Conservation (phyloP, 2,888 invertebrate species). For the Eupeodes latifasciatus region DNA sequence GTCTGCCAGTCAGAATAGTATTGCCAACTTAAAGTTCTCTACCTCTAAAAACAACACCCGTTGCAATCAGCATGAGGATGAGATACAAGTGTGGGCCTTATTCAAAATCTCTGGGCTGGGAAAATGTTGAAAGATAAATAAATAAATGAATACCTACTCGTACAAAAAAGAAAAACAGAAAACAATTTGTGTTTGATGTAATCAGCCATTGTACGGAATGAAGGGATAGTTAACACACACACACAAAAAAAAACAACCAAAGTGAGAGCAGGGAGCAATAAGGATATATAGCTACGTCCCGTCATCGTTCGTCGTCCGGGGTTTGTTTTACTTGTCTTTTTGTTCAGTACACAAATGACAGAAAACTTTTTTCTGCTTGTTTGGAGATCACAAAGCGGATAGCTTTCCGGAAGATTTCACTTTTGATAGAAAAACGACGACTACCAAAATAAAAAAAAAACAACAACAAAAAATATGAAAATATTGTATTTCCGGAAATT, state of each 20-base stretch:
- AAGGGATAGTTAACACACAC: slow-evolving; percentile 17
- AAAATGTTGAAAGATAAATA: slow-evolving; percentile 24
- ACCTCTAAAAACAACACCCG: too few species aligned
- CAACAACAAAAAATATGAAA: slow-evolving; percentile 17
- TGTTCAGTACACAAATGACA: slow-evolving; percentile 16
- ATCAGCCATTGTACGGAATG: slow-evolving; percentile 18
- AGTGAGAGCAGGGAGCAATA: background rate
- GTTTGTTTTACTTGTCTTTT: background rate
- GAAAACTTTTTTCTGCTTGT: slow-evolving; percentile 47
- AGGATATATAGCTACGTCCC: slow-evolving; percentile 5
- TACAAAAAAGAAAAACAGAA: background rate
- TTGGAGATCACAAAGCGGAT: slow-evolving; percentile 45
- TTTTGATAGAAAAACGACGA: slow-evolving; percentile 36
- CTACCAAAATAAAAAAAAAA: slow-evolving; percentile 12
- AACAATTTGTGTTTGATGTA: slow-evolving; percentile 48
- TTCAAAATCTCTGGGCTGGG: background rate
- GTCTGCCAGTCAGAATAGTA: too few species aligned
- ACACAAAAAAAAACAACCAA: background rate
- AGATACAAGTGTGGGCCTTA: background rate
- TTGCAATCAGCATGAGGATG: too few species aligned
- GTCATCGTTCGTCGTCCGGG: background rate
- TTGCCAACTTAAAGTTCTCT: too few species aligned
- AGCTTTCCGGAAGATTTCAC: slow-evolving; percentile 43
- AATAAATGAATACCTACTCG: background rate
- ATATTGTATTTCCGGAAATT: slow-evolving; percentile 19